These are phyloP conservation scores for Mesochorus sp. DNA, from an alignment of 2,888 invertebrate genomes.

Conservation along the genomic window DNA sequence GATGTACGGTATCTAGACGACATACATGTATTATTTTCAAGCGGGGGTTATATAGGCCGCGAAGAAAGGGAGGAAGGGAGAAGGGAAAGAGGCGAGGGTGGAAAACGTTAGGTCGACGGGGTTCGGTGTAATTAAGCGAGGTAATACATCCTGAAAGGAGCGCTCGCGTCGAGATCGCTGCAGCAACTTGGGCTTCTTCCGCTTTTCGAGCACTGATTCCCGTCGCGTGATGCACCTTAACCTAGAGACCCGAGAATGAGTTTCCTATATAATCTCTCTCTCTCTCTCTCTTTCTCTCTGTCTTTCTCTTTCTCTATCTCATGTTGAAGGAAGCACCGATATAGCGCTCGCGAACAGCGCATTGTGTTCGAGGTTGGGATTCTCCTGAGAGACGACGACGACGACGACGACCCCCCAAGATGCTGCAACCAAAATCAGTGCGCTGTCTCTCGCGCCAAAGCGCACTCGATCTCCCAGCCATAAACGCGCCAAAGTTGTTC, in stretches of 20 bases:
- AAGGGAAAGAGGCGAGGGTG: slow-evolving; percentile 10
- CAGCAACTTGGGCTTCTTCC: slow-evolving; percentile 39
- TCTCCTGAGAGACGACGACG: slow-evolving; percentile 14
- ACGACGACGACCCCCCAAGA: slow-evolving; percentile 18
- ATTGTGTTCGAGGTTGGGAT: slow-evolving; percentile 43
- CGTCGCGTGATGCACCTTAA: slow-evolving; percentile 32
- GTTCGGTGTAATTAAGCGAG: slow-evolving; percentile 62
- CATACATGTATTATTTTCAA: neutral
- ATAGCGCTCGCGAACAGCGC: slow-evolving; percentile 33
- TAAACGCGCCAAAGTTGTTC: slow-evolving; percentile 57
- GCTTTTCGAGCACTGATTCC: slow-evolving; percentile 49
- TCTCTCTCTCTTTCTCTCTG: no score
- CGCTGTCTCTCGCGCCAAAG: slow-evolving; percentile 45
- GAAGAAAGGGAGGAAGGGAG: slow-evolving; percentile 11
- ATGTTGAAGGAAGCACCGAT: neutral
- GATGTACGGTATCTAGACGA: neutral
- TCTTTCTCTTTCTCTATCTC: no score
- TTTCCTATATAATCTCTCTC: slow-evolving; percentile 39
- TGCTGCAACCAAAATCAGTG: slow-evolving; percentile 50
- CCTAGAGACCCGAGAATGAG: slow-evolving; percentile 44
- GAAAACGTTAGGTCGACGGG: slow-evolving; percentile 42
- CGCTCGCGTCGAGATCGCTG: slow-evolving; percentile 53
- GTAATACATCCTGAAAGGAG: slow-evolving; percentile 64
- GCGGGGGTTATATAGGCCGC: slow-evolving; percentile 16
- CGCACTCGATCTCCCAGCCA: slow-evolving; percentile 62